Conservation (phyloP, 2,888 invertebrate genomes). For the Gymnosoma rotundatum region DNA sequence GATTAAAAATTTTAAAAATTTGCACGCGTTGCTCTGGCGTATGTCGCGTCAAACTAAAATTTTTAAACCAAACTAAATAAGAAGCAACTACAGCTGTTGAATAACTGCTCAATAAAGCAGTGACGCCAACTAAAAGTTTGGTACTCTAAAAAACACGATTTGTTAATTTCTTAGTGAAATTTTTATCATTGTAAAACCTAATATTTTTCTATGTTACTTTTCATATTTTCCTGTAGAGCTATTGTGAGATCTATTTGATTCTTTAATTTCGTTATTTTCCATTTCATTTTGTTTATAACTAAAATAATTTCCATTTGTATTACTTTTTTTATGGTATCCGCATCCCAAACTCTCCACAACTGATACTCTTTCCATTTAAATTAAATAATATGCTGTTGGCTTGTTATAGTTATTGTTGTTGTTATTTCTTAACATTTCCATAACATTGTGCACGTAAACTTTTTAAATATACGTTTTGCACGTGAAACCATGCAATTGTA, state of each 20-base stretch:
- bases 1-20: too few relatives aligned
- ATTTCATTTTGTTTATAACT: constrained; percentile 19
- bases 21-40: too few relatives aligned
- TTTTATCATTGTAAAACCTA: too few relatives aligned
- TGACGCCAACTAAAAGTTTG: too few relatives aligned
- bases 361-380: constrained; percentile 1
- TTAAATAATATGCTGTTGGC: constrained; percentile 38
- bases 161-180: too few relatives aligned
- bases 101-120: too few relatives aligned
- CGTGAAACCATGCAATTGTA: constrained; percentile 67
- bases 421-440: too few relatives aligned
- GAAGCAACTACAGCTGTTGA: too few relatives aligned
- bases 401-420: constrained; percentile 15
- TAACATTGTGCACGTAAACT: constrained; percentile 58
- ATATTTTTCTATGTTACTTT: too few relatives aligned
- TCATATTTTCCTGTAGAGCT: not conserved
- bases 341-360: not conserved
- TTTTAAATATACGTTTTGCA: constrained; percentile 67
- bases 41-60: too few relatives aligned
- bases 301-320: constrained; percentile 53
- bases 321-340: constrained; percentile 55
- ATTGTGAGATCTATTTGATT: not conserved
- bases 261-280: not conserved
- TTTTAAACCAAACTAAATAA: too few relatives aligned
- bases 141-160: too few relatives aligned